These are phyloP conservation scores for Lagocephalus sceleratus DNA, from an alignment of 2,797 vertebrate genomes.

Conservation along the genomic window DNA sequence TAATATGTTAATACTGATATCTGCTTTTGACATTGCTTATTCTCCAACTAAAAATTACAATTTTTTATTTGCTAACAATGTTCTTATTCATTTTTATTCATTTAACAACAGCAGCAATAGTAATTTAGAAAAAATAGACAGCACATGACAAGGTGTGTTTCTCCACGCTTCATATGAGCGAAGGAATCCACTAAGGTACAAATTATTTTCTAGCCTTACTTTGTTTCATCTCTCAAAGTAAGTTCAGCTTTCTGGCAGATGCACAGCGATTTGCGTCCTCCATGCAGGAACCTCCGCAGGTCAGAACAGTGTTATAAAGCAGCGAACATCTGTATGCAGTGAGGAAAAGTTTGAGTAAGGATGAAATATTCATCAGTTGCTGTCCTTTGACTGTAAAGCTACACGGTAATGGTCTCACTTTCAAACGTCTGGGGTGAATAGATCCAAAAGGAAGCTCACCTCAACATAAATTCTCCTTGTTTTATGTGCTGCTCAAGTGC, in stretches of 20 bases:
- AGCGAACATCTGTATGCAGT: conserved; percentile 65
- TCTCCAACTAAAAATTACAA: no score
- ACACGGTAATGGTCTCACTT: conserved; percentile 69
- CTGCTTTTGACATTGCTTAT: no score
- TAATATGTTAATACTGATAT: no score
- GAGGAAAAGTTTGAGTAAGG: conserved; percentile 36
- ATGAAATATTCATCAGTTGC: conserved; percentile 75
- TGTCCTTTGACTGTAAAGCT: conserved; percentile 67
- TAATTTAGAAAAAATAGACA: no score
- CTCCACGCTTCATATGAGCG: no score
- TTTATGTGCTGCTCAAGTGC: conserved; percentile 44
- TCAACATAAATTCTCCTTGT: conserved; percentile 67
- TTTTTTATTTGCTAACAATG: no score
- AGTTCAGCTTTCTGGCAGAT: not conserved
- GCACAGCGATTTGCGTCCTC: conserved; percentile 10
- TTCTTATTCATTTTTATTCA: no score
- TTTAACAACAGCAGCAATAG: no score
- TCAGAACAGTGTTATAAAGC: conserved; percentile 34
- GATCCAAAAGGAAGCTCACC: conserved; percentile 57
- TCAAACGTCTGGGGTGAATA: conserved; percentile 61
- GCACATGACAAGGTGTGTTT: no score
- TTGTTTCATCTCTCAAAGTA: no score
- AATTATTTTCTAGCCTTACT: no score
- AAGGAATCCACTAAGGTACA: no score
- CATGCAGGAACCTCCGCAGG: conserved; percentile 2